Evolutionary conservation across 2,797 vertebrate species (phyloP).

Genomic region (Gambelia wislizenii): DNA sequence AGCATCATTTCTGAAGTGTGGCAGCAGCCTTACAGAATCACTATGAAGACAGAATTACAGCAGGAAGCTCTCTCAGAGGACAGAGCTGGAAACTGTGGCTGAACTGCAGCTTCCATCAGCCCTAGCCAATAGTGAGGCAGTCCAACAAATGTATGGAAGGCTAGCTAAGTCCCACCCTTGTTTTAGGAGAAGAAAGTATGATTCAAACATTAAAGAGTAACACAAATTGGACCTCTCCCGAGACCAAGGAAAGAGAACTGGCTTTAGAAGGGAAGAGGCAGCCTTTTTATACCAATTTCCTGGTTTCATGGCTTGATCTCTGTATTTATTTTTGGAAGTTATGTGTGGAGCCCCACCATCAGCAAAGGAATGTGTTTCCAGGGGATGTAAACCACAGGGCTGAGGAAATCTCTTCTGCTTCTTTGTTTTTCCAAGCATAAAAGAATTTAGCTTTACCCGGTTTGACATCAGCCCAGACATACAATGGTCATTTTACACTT

Average conservation of each 20-base stretch:
- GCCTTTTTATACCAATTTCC: neutral
- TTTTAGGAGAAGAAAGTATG: neutral
- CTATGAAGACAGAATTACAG: neutral
- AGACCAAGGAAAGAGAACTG: neutral
- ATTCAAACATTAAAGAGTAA: neutral
- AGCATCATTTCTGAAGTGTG: too few species aligned
- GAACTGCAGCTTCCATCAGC: neutral
- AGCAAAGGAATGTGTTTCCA: constrained; percentile 1
- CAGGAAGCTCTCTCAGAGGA: neutral
- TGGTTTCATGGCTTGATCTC: neutral
- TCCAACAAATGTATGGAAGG: too few species aligned
- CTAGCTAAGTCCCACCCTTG: too few species aligned
- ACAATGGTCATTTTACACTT: neutral
- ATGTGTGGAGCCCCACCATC: neutral
- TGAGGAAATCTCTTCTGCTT: neutral
- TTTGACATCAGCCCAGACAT: neutral
- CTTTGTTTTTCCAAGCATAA: neutral
- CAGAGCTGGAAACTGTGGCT: too few species aligned
- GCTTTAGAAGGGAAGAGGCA: neutral
- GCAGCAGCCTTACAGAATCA: too few species aligned
- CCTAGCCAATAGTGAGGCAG: too few species aligned
- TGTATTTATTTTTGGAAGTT: constrained; percentile 7
- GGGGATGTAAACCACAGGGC: neutral
- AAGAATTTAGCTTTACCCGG: neutral
- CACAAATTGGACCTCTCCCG: neutral